Percentiles rank a stretch among this genome's conserved stretches.
phyloP scores from a whole-genome alignment of 2,113 vertebrate genomes.

The Tursiops truncatus region DNA sequence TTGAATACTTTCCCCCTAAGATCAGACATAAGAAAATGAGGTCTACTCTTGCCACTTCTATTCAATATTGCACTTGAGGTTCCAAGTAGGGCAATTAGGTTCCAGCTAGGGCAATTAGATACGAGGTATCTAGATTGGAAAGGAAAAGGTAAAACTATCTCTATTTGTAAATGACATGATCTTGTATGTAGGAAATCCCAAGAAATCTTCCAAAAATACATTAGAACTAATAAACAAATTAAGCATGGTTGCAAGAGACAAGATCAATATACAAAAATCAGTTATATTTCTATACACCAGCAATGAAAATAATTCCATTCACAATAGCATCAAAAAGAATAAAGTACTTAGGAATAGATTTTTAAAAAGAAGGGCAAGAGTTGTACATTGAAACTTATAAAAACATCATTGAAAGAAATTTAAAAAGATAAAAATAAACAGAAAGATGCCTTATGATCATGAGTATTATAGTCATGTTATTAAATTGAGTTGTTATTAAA shows the following conservation, averaged over 20 bases:
- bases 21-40: neutral
- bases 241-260: neutral
- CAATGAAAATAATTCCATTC: neutral
- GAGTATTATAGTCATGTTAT: neutral
- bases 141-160: neutral
- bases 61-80: neutral
- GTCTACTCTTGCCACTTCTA: neutral
- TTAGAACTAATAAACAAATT: neutral
- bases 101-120: neutral
- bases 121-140: neutral
- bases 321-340: neutral
- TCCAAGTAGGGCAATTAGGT: neutral
- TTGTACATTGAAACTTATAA: neutral
- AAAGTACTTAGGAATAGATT: neutral
- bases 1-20: neutral
- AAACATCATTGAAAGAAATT: neutral
- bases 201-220: neutral
- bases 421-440: neutral
- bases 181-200: neutral
- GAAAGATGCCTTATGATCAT: neutral
- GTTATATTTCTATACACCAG: neutral
- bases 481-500: neutral
- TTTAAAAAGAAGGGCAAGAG: neutral
- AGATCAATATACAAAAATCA: neutral
- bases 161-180: neutral